These are phyloP conservation scores for Trissoscelio sp. DNA, from an alignment of 2,888 invertebrate species.

Conservation along the genomic window DNA sequence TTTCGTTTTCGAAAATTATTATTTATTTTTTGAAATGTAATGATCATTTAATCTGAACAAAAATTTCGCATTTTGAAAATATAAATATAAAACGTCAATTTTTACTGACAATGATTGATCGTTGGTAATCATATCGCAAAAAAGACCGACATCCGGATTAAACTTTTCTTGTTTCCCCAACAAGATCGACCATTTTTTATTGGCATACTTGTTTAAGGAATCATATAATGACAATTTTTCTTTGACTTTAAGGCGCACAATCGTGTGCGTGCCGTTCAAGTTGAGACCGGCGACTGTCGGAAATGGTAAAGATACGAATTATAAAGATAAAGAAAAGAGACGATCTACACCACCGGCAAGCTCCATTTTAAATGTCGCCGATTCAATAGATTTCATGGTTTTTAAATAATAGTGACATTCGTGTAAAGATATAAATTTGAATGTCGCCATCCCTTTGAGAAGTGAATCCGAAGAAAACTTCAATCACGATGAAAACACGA, in stretches of 20 bases:
- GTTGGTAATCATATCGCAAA: slow-evolving; percentile 47
- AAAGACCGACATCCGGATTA: slow-evolving; percentile 63
- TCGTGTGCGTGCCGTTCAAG: slow-evolving; percentile 57
- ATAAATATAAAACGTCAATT: slow-evolving; percentile 43
- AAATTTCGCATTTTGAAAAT: slow-evolving; percentile 9
- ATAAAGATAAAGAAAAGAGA: slow-evolving; percentile 6
- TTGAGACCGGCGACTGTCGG: slow-evolving; percentile 58
- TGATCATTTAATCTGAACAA: too few relatives aligned
- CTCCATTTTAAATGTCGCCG: slow-evolving; percentile 48
- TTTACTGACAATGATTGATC: slow-evolving; percentile 59
- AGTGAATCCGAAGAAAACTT: slow-evolving; percentile 48
- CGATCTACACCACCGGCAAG: slow-evolving; percentile 33
- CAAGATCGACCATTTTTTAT: slow-evolving; percentile 50
- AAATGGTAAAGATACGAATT: slow-evolving; percentile 42
- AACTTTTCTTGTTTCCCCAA: slow-evolving; percentile 43
- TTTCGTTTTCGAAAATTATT: too few relatives aligned
- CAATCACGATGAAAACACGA: slow-evolving; percentile 53
- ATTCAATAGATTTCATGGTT: slow-evolving; percentile 47
- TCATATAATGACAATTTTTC: slow-evolving; percentile 57
- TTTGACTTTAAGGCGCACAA: slow-evolving; percentile 41
- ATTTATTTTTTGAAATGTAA: too few relatives aligned
- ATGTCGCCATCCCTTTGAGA: slow-evolving; percentile 52
- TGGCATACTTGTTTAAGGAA: slow-evolving; percentile 49
- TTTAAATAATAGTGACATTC: slow-evolving; percentile 61
- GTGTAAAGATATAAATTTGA: slow-evolving; percentile 58